Evolutionary conservation across 2,888 invertebrate genomes (phyloP).

Genomic region (Tetanocera ferruginea): DNA sequence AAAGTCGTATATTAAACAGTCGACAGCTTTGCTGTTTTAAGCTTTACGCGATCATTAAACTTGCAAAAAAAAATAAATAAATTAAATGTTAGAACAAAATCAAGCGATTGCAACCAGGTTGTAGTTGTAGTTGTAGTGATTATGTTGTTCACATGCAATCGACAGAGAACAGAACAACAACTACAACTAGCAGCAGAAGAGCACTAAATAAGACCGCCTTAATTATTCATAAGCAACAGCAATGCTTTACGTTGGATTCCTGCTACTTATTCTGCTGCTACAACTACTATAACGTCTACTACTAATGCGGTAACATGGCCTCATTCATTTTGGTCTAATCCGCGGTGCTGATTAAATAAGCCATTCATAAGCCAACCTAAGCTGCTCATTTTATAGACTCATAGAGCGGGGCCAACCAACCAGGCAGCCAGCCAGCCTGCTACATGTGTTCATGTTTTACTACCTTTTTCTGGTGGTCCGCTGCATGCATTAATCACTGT

Average conservation of each 20-base stretch:
- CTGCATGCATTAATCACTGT: slow-evolving; percentile 1
- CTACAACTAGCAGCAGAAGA: not conserved
- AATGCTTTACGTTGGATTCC: slow-evolving; percentile 11
- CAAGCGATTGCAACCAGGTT: not conserved
- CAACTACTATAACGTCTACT: not conserved
- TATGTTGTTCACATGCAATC: slow-evolving; percentile 25
- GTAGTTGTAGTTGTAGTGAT: slow-evolving; percentile 9
- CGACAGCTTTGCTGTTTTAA: slow-evolving; percentile 62
- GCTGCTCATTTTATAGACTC: slow-evolving; percentile 45
- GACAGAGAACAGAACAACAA: not conserved
- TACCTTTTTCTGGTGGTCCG: not conserved
- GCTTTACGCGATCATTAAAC: slow-evolving; percentile 36
- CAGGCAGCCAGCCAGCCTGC: too few species aligned
- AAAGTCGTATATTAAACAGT: slow-evolving; percentile 65
- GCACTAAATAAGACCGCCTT: slow-evolving; percentile 16
- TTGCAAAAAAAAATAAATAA: slow-evolving; percentile 17
- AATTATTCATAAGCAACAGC: slow-evolving; percentile 37
- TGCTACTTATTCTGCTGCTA: not conserved
- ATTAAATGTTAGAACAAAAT: slow-evolving; percentile 10
- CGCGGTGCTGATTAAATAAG: slow-evolving; percentile 42
- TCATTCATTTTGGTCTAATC: slow-evolving; percentile 47
- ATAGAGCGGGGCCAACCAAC: too few species aligned
- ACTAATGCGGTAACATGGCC: slow-evolving; percentile 17
- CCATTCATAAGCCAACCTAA: slow-evolving; percentile 43
- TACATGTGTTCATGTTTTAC: too few species aligned